phyloP scores from a whole-genome alignment of 2,113 vertebrate species.

The Leptocoma aspasia region DNA sequence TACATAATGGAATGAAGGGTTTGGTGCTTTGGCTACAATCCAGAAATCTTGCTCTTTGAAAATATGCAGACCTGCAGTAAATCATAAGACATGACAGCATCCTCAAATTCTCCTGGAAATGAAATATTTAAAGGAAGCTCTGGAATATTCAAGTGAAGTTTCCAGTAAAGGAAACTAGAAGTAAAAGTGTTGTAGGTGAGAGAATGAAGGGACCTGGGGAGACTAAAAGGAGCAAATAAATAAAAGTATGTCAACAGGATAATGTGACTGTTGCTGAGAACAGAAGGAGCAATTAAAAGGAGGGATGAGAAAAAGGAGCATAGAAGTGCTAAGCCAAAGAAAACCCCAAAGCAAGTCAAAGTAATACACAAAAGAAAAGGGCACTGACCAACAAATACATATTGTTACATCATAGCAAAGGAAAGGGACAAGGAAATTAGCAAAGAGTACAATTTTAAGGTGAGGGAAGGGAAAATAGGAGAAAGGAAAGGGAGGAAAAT shows the following conservation, averaged over 20 bases:
- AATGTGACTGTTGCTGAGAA: not conserved
- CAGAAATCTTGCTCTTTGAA: not conserved
- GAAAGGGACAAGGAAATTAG: not conserved
- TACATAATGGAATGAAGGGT: not conserved
- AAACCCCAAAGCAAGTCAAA: not conserved
- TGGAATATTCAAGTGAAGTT: slow-evolving; percentile 12
- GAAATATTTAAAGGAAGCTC: slow-evolving; percentile 27
- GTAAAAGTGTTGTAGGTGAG: not conserved
- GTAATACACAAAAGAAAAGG: not conserved
- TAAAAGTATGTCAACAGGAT: not conserved
- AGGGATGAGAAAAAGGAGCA: not conserved
- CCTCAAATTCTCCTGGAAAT: slow-evolving; percentile 24
- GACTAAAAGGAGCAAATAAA: not conserved
- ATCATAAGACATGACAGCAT: not conserved
- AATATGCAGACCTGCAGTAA: not conserved
- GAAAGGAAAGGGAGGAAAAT: not conserved
- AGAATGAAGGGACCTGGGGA: not conserved
- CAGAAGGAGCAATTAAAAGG: not conserved
- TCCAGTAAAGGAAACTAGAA: not conserved
- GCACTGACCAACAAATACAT: not conserved
- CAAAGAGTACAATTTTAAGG: not conserved
- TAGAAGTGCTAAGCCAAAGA: not conserved
- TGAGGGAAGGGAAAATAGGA: not conserved
- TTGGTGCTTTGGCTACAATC: not conserved
- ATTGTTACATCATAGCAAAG: not conserved